Base-by-base conservation (phyloP, 2,113 vertebrate genomes). In the Rhizomys pruinosus region DNA sequence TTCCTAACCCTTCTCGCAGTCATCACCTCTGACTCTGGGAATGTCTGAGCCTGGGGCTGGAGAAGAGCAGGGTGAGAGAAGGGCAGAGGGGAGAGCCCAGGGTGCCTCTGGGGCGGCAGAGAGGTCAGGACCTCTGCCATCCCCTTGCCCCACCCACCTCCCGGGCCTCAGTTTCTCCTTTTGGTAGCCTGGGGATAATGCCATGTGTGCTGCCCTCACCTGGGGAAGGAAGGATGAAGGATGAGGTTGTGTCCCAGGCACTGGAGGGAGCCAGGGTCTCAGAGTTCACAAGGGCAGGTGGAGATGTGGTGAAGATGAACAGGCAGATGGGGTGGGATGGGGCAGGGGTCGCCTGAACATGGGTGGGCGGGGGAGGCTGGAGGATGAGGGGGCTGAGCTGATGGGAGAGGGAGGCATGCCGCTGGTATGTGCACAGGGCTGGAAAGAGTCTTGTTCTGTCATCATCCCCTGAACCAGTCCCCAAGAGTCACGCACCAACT, bases 371-470 rank as follows among this genome's bases (percentile, higher is more conserved):
- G 44, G 93, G 72, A 93, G 64, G 73, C 44, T 11, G 77, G 42
- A 87, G 69, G 81, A 71, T 37, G 84, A 37, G 92, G 74, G 94
- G 32, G 77, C 72, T 92, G 96, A 90, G 85, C 94, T 15, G 82
- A 96, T 93, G 96, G 95, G 80, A 73, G 69, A 61, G 87, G 89
- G 91, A 92, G 71, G 92, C 97, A 96, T 84, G 96, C 96, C 94
- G 88, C 94, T 96, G 95, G 97, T 97, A 96, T 97, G 96, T 96
- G 96, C 71, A 42, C 97, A 98, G 97, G 97, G 97, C 94, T 98
- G 97, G 97, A 97, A 97, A 98, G 95, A 98, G 97, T 97, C 98
- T 98, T 98, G 98, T 98, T 98, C 98, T 98, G 98, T 98, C 97
- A 98, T 98, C 98, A 98, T 98, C 98, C 98, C 98, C 98, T 97